These are phyloP conservation scores for Siphamia tubifer DNA, from an alignment of 2,113 vertebrate species.

Conservation along the genomic window DNA sequence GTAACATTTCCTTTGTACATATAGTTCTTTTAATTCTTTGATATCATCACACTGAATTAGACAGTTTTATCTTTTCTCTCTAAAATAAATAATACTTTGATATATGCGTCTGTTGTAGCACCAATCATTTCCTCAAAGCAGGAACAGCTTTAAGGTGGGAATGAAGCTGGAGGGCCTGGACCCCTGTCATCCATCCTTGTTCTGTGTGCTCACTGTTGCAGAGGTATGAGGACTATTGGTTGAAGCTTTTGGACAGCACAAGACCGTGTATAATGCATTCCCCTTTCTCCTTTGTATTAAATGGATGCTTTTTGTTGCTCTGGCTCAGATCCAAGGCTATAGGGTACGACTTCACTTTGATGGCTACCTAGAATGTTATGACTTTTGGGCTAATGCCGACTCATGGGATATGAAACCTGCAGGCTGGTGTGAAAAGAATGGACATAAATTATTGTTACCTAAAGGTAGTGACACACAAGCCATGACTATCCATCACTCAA, in stretches of 20 bases:
- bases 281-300: not conserved
- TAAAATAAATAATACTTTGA: not conserved
- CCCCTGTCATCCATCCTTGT: conserved; percentile 91
- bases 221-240: conserved; percentile 80
- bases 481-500: too few species aligned
- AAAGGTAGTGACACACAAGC: conserved; percentile 81
- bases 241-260: not conserved
- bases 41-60: not conserved
- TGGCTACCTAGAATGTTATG: conserved; percentile 89
- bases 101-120: conserved; percentile 83
- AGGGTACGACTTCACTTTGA: conserved; percentile 89
- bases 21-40: not conserved
- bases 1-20: conserved; percentile 60
- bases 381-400: conserved; percentile 93
- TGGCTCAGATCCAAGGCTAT: conserved; percentile 85
- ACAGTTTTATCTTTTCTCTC: not conserved
- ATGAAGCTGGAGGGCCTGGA: conserved; percentile 97
- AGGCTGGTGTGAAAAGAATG: conserved; percentile 92
- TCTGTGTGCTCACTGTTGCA: conserved; percentile 92
- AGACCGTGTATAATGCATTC: not conserved
- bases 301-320: not conserved
- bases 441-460: conserved; percentile 86
- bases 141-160: conserved; percentile 94
- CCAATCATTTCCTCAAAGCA: conserved; percentile 94
- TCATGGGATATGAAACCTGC: conserved; percentile 89